A percentile compares a stretch with the other conserved stretches of the same genome.
phyloP scores from a whole-genome alignment of 2,797 vertebrate genomes.

The Zenarchopterus dispar region DNA sequence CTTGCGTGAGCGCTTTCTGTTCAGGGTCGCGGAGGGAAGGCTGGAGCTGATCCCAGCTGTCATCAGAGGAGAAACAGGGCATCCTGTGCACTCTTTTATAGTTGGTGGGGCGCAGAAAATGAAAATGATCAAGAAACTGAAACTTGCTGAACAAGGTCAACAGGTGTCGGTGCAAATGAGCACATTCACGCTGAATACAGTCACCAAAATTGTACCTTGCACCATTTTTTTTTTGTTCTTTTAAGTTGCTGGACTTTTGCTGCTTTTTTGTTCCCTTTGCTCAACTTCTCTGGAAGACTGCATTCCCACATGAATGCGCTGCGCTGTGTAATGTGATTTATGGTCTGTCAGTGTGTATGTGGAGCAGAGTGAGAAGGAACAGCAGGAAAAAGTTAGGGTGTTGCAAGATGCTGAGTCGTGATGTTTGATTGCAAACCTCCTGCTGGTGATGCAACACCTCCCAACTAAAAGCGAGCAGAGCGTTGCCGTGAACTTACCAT shows the following conservation, averaged over 20 bases:
- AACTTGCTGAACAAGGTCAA: background rate
- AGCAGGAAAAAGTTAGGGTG: slow-evolving; percentile 40
- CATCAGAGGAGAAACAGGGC: too few species aligned
- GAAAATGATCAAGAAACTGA: background rate
- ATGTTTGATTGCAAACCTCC: slow-evolving; percentile 26
- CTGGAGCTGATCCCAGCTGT: too few species aligned
- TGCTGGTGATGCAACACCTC: slow-evolving; percentile 30
- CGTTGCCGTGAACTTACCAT: slow-evolving; percentile 58
- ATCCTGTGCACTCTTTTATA: too few species aligned
- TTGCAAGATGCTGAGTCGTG: slow-evolving; percentile 58
- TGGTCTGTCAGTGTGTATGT: slow-evolving; percentile 55
- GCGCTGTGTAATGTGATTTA: slow-evolving; percentile 51
- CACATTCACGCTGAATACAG: background rate
- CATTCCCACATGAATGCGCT: slow-evolving; percentile 42
- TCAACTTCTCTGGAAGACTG: slow-evolving; percentile 12
- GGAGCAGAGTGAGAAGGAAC: slow-evolving; percentile 49
- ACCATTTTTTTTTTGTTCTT: slow-evolving; percentile 4
- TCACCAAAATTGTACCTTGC: slow-evolving; percentile 1
- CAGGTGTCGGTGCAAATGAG: background rate
- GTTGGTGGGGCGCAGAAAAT: too few species aligned
- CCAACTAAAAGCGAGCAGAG: slow-evolving; percentile 8
- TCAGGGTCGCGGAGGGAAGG: too few species aligned
- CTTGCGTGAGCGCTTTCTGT: too few species aligned
- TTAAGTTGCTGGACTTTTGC: slow-evolving; percentile 15
- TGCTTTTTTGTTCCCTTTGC: slow-evolving; percentile 30